Conservation (phyloP, 35 echinoderm and acorn worm genomes). For the Lytechinus pictus region DNA sequence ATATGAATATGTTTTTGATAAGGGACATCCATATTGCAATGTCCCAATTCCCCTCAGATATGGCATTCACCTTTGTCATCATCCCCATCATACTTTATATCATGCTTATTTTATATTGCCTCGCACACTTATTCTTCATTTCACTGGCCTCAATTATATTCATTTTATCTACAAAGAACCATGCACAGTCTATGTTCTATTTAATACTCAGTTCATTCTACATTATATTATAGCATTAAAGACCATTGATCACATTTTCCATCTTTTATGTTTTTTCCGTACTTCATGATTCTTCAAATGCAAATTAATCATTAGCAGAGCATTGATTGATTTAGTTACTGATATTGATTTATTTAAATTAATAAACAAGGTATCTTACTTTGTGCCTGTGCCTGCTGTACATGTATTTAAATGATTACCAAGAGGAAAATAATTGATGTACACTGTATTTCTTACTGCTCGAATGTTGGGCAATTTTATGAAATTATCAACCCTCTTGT, state of each 20-base stretch:
- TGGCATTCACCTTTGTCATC: not conserved
- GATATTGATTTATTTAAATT: not conserved
- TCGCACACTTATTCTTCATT: not conserved
- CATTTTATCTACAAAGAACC: not conserved
- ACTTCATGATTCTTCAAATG: not conserved
- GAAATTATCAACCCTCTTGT: too few species aligned
- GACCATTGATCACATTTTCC: not conserved
- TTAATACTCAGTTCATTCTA: not conserved
- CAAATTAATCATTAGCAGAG: not conserved
- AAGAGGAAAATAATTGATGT: too few species aligned
- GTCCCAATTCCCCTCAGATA: not conserved
- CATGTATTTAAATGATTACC: too few species aligned
- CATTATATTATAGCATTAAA: not conserved
- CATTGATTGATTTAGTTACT: too few species aligned
- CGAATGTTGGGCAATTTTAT: too few species aligned
- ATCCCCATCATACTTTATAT: not conserved
- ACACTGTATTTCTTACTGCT: too few species aligned
- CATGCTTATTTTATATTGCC: not conserved
- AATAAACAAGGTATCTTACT: not conserved
- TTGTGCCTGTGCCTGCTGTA: not conserved
- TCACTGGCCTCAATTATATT: not conserved
- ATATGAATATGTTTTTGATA: too few species aligned
- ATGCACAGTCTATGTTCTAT: not conserved
- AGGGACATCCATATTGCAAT: too few species aligned
- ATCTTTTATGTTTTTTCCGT: not conserved